phyloP scores from a whole-genome alignment of 1,140 invertebrate species.

The Pseudomyrmex cubaensis region DNA sequence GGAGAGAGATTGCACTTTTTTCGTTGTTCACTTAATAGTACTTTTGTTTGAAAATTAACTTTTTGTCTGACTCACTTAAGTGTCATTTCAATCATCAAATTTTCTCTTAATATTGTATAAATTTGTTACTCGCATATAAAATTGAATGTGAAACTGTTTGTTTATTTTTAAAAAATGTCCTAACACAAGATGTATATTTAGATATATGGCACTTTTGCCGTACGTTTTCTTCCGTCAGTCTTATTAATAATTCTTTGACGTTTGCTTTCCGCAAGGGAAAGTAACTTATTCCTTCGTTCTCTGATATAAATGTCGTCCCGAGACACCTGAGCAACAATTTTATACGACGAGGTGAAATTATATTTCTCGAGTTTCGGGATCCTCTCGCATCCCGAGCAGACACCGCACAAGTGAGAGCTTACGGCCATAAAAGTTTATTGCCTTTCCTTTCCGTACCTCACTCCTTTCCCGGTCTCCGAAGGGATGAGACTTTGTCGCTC shows the following conservation, averaged over 20 bases:
- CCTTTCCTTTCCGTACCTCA: constrained; percentile 55
- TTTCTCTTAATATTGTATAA: too few relatives aligned
- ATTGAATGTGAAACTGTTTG: too few relatives aligned
- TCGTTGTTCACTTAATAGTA: not conserved
- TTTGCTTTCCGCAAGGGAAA: not conserved
- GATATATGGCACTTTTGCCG: not conserved
- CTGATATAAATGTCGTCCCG: not conserved
- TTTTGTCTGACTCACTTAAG: not conserved
- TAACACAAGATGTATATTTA: too few relatives aligned
- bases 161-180: too few relatives aligned
- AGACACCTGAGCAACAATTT: constrained; percentile 9
- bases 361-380: constrained; percentile 11
- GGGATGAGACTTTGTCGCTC: constrained; percentile 42
- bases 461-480: constrained; percentile 40
- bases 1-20: constrained; percentile 13
- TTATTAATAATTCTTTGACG: not conserved
- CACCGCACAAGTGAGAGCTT: constrained; percentile 34
- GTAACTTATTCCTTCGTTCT: not conserved
- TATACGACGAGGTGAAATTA: not conserved
- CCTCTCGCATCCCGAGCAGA: not conserved
- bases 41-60: not conserved
- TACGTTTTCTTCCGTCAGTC: not conserved
- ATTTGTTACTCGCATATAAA: too few relatives aligned
- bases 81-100: too few relatives aligned
- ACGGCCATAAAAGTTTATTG: constrained; percentile 73